Evolutionary conservation across 2,113 vertebrate species (phyloP), one percentile per base, ranked within the genome.

Genomic region (Cnemophilus loriae): DNA sequence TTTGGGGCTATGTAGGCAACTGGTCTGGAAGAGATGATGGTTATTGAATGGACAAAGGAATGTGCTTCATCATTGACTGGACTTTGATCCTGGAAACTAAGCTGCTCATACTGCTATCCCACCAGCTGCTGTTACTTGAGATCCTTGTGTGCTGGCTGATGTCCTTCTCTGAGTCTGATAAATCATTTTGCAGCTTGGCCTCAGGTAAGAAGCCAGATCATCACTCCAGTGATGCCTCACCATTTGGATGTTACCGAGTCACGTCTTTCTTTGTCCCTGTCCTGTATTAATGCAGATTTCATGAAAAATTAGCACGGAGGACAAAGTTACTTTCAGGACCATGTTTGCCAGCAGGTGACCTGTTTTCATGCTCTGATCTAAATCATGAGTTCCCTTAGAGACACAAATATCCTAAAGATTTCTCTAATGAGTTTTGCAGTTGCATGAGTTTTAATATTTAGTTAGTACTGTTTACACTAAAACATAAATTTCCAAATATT

Each of bases 201-300:
- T 42, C 2, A 33, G 28, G 7, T 70, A 30, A n/a, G 59, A 81
- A 53, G 41, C 39, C 59, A 87, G 16, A 50, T 89, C 13, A 39
- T 35, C 8, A 18, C 16, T 87, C 22, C 35, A 33, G 2, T 47
- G 68, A 23, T 68, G 55, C 57, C 59, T 78, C 55, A 46, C 20
- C 16, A 19, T 59, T 39, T 56, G 19, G 53, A 3, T 73, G 41
- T 64, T 74, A 37, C 11, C 0, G 0, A 41, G 26, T 84, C 8
- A 16, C 5, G 0, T 65, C 11, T 74, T 50, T 56, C 64, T 89
- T 73, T 81, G 59, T 76, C 49, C 61, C 19, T 77, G 35, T 44
- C 17, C 16, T 75, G 7, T 59, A 9, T 84, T 77, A 52, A 7
- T 64, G 33, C 14, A 52, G 28, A 22, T 84, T 60, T 57, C 7